These are phyloP conservation scores for Dascyllus trimaculatus DNA, from an alignment of 2,113 vertebrate genomes.

Conservation along the genomic window DNA sequence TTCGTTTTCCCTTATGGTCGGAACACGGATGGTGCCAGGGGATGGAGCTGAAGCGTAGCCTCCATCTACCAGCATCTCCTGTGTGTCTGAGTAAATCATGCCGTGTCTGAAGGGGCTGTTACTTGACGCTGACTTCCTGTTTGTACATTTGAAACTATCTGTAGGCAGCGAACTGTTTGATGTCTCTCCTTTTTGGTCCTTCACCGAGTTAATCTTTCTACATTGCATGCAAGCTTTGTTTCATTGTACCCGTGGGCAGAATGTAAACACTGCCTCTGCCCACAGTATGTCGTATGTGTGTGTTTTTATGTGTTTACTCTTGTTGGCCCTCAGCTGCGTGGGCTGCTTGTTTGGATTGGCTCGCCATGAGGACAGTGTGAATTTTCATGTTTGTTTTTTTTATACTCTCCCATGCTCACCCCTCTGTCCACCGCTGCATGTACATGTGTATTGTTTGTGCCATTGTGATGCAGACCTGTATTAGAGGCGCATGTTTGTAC, in stretches of 20 bases:
- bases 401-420: conserved; percentile 29
- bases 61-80: conserved; percentile 46
- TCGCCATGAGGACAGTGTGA: conserved; percentile 47
- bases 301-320: conserved; percentile 44
- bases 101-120: conserved; percentile 26
- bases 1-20: background rate
- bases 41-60: background rate
- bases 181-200: conserved; percentile 37
- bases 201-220: conserved; percentile 60
- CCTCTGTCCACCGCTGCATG: conserved; percentile 30
- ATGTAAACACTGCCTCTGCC: conserved; percentile 67
- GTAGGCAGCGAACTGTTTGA: conserved; percentile 55
- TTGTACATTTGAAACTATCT: conserved; percentile 60
- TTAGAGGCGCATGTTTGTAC: conserved; percentile 68
- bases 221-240: conserved; percentile 59
- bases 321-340: conserved; percentile 24
- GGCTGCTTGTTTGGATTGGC: conserved; percentile 65
- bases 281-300: conserved; percentile 34
- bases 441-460: conserved; percentile 50
- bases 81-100: conserved; percentile 18
- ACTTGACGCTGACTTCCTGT: conserved; percentile 54
- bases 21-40: conserved; percentile 1
- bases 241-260: conserved; percentile 40
- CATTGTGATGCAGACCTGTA: conserved; percentile 46
- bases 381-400: conserved; percentile 48